These are phyloP conservation scores for Clarias pachynema DNA, from an alignment of 2,797 vertebrate species.

Conservation along the genomic window DNA sequence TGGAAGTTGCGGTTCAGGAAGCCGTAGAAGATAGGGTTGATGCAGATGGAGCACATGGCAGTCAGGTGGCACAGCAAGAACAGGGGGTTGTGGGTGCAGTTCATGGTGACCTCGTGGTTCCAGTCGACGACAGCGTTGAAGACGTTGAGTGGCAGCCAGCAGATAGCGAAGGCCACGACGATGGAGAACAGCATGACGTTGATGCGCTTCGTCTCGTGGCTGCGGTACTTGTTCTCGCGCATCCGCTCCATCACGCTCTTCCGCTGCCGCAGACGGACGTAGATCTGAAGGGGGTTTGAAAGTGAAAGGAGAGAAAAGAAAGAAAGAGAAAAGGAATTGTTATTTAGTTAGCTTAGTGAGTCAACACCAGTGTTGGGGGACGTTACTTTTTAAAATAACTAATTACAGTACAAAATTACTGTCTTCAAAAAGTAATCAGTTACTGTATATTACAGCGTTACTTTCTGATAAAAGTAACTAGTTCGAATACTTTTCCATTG, in stretches of 20 bases:
- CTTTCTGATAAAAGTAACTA: too few relatives aligned
- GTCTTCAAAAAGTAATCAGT: too few relatives aligned
- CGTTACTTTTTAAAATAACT: too few relatives aligned
- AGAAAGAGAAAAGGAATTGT: background rate
- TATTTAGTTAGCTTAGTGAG: too few relatives aligned
- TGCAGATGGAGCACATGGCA: constrained; percentile 85
- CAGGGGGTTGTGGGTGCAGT: constrained; percentile 82
- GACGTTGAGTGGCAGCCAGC: constrained; percentile 86
- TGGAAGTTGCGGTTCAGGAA: constrained; percentile 90
- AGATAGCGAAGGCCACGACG: constrained; percentile 83
- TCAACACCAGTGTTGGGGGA: too few relatives aligned
- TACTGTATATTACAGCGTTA: too few relatives aligned
- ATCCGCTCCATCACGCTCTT: constrained; percentile 86
- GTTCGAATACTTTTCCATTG: too few relatives aligned
- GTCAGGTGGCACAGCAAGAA: constrained; percentile 86
- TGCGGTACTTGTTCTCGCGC: constrained; percentile 83
- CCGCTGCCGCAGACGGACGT: constrained; percentile 79
- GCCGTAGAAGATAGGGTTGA: constrained; percentile 87
- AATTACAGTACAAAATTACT: too few relatives aligned
- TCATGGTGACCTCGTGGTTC: constrained; percentile 81
- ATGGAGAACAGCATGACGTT: constrained; percentile 86
- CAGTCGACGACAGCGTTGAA: constrained; percentile 86
- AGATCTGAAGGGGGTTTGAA: constrained; percentile 53
- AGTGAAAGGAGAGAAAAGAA: background rate
- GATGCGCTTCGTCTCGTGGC: constrained; percentile 82